phyloP scores from a whole-genome alignment of 2,113 vertebrate species.

The Chloropsis cyanopogon region DNA sequence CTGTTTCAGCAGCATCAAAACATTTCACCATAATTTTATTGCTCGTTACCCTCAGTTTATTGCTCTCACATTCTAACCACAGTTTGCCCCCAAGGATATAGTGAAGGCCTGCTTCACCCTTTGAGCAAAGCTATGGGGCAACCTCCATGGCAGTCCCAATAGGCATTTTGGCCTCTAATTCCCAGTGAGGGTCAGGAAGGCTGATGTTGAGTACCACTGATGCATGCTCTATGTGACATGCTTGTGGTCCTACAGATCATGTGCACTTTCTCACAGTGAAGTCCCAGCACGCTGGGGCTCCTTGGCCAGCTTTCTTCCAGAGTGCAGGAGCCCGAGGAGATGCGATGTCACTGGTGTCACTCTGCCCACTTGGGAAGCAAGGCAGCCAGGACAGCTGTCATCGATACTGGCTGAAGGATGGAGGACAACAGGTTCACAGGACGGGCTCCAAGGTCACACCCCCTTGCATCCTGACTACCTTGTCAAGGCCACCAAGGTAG shows the following conservation, averaged over 20 bases:
- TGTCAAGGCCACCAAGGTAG: not conserved
- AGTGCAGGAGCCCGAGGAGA: rapidly evolving
- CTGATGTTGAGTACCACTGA: not conserved
- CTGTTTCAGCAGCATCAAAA: not conserved
- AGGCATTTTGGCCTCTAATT: not conserved
- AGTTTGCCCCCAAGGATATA: not conserved
- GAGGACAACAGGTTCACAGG: not conserved
- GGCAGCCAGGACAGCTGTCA: not conserved
- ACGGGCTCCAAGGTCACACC: rapidly evolving
- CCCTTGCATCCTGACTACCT: not conserved
- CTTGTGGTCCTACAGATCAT: not conserved
- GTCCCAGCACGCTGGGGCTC: not conserved
- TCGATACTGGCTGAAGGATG: not conserved
- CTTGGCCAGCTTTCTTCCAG: not conserved
- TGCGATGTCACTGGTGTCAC: not conserved
- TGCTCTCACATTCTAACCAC: not conserved
- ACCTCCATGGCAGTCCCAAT: not conserved
- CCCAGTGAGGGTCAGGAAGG: not conserved
- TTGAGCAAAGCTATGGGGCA: not conserved
- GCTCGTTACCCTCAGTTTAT: not conserved
- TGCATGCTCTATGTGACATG: not conserved
- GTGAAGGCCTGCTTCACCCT: not conserved
- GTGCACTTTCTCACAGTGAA: not conserved
- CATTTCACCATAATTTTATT: slow-evolving; percentile 17
- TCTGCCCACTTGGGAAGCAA: not conserved